phyloP scores from a whole-genome alignment of 2,888 invertebrate species.

The Drosophila incognita region DNA sequence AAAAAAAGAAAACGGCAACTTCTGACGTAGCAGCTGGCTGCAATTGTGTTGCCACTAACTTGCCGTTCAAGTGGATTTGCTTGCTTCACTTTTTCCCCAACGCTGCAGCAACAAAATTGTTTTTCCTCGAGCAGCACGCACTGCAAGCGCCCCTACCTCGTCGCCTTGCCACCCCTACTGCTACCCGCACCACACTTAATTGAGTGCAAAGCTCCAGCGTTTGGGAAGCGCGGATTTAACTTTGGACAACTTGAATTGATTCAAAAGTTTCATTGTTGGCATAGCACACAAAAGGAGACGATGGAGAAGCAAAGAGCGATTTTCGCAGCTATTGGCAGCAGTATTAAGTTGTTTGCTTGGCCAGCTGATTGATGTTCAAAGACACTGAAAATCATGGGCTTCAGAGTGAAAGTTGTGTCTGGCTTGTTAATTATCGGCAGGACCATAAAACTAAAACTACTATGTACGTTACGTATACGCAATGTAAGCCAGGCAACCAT shows the following conservation, averaged over 20 bases:
- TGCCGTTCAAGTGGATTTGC: constrained; percentile 74
- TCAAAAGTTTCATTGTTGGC: constrained; percentile 76
- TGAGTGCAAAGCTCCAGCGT: constrained; percentile 76
- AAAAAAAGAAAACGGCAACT: constrained; percentile 66
- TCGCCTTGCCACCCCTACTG: not conserved
- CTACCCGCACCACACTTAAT: constrained; percentile 61
- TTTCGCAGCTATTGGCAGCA: constrained; percentile 17
- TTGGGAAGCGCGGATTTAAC: constrained; percentile 68
- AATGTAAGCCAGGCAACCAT: not conserved
- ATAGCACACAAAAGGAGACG: constrained; percentile 41
- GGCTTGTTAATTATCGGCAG: constrained; percentile 27
- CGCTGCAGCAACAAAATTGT: constrained; percentile 63
- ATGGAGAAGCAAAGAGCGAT: not conserved
- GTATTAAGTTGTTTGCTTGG: constrained; percentile 16
- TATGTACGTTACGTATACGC: constrained; percentile 34
- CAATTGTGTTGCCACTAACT: constrained; percentile 79
- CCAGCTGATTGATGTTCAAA: constrained; percentile 62
- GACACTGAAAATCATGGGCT: constrained; percentile 49
- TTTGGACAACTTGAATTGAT: constrained; percentile 79
- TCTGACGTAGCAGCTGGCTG: constrained; percentile 76
- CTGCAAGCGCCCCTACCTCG: constrained; percentile 7
- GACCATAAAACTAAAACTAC: constrained; percentile 9
- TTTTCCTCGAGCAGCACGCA: constrained; percentile 62
- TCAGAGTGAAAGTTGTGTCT: not conserved
- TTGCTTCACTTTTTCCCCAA: constrained; percentile 45